Conservation (phyloP, 2,113 vertebrate genomes). For the Notechis scutatus region DNA sequence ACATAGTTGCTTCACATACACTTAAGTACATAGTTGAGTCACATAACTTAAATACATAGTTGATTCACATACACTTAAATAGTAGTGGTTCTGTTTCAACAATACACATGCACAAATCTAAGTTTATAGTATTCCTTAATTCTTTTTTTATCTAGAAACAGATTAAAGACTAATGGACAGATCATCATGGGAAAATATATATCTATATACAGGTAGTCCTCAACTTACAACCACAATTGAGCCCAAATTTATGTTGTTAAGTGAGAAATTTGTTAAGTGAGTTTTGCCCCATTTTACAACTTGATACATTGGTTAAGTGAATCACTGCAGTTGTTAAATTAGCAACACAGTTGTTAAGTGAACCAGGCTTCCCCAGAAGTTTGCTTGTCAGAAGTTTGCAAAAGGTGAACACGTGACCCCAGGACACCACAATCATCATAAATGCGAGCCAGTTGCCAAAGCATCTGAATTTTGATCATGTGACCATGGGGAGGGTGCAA, state of each 20-base stretch:
- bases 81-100: conserved; percentile 9
- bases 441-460: background rate
- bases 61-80: background rate
- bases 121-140: background rate
- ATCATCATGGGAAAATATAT: no score
- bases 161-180: background rate
- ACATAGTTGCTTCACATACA: background rate
- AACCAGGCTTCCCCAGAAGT: background rate
- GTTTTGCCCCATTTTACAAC: no score
- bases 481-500: background rate
- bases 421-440: background rate
- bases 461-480: background rate
- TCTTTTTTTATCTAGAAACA: background rate
- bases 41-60: background rate
- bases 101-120: background rate
- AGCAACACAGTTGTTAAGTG: background rate
- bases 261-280: background rate
- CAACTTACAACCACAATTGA: background rate
- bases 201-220: background rate
- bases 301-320: background rate
- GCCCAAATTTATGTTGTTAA: background rate
- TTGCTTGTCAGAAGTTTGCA: background rate
- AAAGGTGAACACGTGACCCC: background rate
- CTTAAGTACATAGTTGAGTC: background rate
- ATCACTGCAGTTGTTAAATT: background rate